Conservation (phyloP, 2,888 invertebrate genomes). For the Oligia strigilis region DNA sequence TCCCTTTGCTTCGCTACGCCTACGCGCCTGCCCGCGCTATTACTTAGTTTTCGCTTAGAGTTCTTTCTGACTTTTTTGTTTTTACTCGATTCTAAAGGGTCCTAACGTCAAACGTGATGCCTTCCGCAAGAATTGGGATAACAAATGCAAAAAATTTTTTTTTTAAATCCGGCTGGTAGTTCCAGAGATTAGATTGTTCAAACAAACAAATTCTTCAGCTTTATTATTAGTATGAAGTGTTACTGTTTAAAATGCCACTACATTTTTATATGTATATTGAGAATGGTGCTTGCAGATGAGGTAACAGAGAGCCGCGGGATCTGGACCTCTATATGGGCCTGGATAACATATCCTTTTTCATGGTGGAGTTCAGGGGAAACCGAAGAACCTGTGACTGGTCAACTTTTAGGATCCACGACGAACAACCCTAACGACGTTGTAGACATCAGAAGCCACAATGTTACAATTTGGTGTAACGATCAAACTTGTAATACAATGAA, state of each 20-base stretch:
- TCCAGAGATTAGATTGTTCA: not conserved
- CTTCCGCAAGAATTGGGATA: not conserved
- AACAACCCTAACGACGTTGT: slow-evolving; percentile 72
- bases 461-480: slow-evolving; percentile 87
- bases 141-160: not conserved
- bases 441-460: slow-evolving; percentile 80
- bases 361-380: slow-evolving; percentile 81
- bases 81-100: not conserved
- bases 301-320: slow-evolving; percentile 81
- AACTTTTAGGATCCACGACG: slow-evolving; percentile 72
- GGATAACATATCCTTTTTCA: slow-evolving; percentile 86
- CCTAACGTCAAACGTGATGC: not conserved
- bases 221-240: not conserved
- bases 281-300: slow-evolving; percentile 79
- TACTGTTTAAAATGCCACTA: slow-evolving; percentile 14
- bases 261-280: slow-evolving; percentile 2
- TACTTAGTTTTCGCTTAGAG: not conserved
- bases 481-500: slow-evolving; percentile 88
- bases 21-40: not conserved
- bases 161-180: not conserved
- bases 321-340: slow-evolving; percentile 85
- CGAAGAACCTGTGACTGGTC: slow-evolving; percentile 71
- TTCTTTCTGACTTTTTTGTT: not conserved
- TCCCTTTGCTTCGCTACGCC: not conserved
- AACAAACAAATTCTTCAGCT: not conserved